Evolutionary conservation across 2,113 vertebrate genomes (phyloP), one percentile per base, ranked within the genome.

Genomic region (Mellivora capensis): DNA sequence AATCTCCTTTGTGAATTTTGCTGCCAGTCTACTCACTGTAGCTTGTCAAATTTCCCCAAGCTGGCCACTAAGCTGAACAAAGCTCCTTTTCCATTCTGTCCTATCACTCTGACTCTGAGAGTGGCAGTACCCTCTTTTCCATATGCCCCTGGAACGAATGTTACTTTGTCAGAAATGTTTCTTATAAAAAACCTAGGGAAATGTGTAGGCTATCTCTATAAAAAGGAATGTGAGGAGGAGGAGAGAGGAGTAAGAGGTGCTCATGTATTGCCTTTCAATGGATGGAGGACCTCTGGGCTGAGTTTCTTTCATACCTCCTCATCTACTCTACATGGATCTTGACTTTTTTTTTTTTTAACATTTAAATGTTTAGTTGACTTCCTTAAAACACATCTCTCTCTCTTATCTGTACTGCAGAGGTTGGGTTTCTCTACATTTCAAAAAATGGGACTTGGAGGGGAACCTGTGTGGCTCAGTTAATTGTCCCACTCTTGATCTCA

Each of bases 221-320:
- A 59, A 76, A 59, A 85, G 5, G 7, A 31, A 49, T 84, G 34
- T 23, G 25, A 49, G 4, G 12, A 23, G 67, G 15, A 4, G 5
- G 7, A 27, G 23, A 29, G 8, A 54, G 49, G 25, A 69, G 76
- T 34, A 11, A 49, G 47, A 69, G 1, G 5, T 27, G 7, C 13
- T 52, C 52, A 21, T 8, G 5, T 6, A 9, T 0, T 4, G 25
- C 7, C 27, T 2, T 62, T 80, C 6, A 17, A 23, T 52, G 52
- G 14, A 52, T 21, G 13, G 4, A 29, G 20, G 6, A 13, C 2
- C 0, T 52, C 18, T 14, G 5, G 21, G 34, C 29, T 47, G 44
- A 39, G 34, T 31, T 17, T 71, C 42, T 61, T 85, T 72, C 20
- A 31, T 47, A n/a, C 34, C 34, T 79, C 42, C 39, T 76, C 59